Evolutionary conservation across 2,888 invertebrate species (phyloP).

Genomic region (Crocallis elinguaria): DNA sequence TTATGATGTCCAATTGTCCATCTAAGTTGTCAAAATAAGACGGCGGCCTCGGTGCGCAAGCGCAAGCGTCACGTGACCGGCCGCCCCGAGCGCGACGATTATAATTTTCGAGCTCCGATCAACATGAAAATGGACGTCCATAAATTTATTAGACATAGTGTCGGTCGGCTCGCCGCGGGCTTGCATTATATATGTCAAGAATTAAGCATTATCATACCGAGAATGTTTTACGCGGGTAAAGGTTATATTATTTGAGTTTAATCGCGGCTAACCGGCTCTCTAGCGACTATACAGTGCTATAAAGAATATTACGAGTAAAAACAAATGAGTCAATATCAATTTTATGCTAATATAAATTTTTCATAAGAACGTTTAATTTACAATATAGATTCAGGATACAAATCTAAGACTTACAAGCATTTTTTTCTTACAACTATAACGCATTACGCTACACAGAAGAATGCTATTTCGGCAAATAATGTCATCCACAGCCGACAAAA

Average conservation of each 20-base stretch:
- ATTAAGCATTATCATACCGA: slow-evolving; percentile 80
- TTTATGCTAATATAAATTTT: no score
- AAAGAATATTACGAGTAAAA: no score
- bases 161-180: slow-evolving; percentile 76
- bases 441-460: background rate
- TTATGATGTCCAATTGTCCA: background rate
- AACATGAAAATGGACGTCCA: slow-evolving; percentile 83
- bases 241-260: slow-evolving; percentile 53
- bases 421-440: background rate
- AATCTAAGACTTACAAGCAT: no score
- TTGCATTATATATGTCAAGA: slow-evolving; percentile 83
- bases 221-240: slow-evolving; percentile 69
- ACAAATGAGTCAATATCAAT: no score
- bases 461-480: background rate
- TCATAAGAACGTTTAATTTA: no score
- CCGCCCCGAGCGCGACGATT: slow-evolving; percentile 79
- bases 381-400: no score
- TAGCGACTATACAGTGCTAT: no score
- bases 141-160: slow-evolving; percentile 85
- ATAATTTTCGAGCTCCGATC: slow-evolving; percentile 82
- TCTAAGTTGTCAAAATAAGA: slow-evolving; percentile 16
- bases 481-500: slow-evolving; percentile 7
- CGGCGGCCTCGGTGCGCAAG: slow-evolving; percentile 32
- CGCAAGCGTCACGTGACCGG: slow-evolving; percentile 57
- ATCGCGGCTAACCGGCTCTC: no score